phyloP scores from a whole-genome alignment of 2,113 vertebrate species.

The Shinisaurus crocodilurus region DNA sequence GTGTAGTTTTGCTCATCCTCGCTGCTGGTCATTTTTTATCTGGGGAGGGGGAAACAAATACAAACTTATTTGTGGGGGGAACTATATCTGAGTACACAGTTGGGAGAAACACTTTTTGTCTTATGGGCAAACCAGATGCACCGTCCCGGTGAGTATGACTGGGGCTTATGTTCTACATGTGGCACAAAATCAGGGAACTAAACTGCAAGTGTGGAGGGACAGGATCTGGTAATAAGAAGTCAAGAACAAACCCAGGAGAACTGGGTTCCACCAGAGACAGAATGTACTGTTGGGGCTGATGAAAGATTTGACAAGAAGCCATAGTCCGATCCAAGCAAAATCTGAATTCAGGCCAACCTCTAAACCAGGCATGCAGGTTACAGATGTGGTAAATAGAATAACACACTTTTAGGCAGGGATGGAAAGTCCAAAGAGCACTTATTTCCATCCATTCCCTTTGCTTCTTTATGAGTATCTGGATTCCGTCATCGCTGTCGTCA shows the following conservation, averaged over 20 bases:
- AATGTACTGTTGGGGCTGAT: not conserved
- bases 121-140: too few species aligned
- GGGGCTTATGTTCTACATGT: not conserved
- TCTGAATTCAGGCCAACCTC: not conserved
- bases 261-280: not conserved
- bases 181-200: not conserved
- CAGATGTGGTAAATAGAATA: not conserved
- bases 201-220: not conserved
- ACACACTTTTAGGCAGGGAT: not conserved
- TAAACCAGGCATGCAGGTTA: not conserved
- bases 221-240: not conserved
- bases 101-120: too few species aligned
- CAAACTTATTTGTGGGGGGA: too few species aligned
- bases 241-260: not conserved
- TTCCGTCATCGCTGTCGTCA: too few species aligned
- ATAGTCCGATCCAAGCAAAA: not conserved
- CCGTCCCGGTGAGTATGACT: not conserved
- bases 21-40: too few species aligned
- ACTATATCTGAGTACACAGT: too few species aligned
- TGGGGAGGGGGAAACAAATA: too few species aligned
- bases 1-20: too few species aligned
- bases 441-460: not conserved
- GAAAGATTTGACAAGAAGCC: not conserved
- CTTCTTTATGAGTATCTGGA: not conserved
- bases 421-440: not conserved